phyloP scores from a whole-genome alignment of 2,113 vertebrate genomes.

The Leptocoma aspasia region DNA sequence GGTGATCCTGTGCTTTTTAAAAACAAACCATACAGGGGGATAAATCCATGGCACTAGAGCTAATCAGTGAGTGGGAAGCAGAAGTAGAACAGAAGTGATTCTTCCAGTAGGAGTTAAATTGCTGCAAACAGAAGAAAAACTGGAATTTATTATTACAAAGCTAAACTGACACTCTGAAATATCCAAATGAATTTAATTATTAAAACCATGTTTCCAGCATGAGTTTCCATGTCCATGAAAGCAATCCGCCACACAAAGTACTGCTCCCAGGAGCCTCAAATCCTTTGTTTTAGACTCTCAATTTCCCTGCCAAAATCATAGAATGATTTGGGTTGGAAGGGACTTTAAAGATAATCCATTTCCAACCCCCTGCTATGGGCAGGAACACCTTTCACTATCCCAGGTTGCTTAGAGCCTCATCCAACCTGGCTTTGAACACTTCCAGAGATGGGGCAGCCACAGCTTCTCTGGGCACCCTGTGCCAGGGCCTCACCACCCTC shows the following conservation, averaged over 20 bases:
- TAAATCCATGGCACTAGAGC: background rate
- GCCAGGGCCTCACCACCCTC: background rate
- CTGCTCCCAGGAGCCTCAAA: background rate
- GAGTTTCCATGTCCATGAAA: background rate
- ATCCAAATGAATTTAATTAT: conserved; percentile 2
- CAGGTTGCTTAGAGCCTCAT: background rate
- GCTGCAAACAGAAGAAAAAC: background rate
- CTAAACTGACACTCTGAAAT: background rate
- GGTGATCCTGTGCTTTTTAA: background rate
- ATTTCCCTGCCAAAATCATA: background rate
- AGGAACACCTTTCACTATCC: background rate
- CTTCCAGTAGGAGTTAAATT: background rate
- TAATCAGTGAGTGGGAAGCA: background rate
- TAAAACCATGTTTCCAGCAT: background rate
- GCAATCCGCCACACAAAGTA: background rate
- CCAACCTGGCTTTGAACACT: background rate
- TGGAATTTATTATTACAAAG: background rate
- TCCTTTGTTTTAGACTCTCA: background rate
- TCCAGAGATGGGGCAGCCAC: background rate
- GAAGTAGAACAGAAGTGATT: background rate
- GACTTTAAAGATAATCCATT: background rate
- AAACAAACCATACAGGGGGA: background rate
- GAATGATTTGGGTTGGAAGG: background rate
- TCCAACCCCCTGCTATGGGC: background rate
- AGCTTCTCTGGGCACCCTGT: background rate